Percentiles rank a stretch among this genome's conserved stretches.
phyloP scores from a whole-genome alignment of 2,888 invertebrate genomes.

The Axea sp. region DNA sequence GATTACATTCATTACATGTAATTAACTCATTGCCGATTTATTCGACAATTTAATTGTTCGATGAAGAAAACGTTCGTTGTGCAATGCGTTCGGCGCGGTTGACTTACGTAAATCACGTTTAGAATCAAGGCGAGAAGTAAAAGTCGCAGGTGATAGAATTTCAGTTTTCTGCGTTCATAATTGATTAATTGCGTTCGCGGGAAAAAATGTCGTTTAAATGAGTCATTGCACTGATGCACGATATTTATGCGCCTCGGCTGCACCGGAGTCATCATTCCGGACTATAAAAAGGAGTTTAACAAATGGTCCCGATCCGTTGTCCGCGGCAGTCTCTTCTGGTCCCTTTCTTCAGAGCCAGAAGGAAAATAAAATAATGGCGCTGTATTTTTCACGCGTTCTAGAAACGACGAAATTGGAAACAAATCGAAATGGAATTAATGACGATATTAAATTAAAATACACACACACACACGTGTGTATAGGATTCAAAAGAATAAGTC shows the following conservation, averaged over 20 bases:
- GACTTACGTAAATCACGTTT: conserved; percentile 46
- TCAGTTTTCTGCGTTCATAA: conserved; percentile 3
- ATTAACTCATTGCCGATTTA: conserved; percentile 60
- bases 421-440: too few species aligned
- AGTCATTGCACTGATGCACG: background rate
- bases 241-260: background rate
- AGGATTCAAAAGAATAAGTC: too few species aligned
- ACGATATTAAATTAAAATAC: too few species aligned
- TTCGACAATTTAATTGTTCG: conserved; percentile 61
- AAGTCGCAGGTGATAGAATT: conserved; percentile 23
- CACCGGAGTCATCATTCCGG: conserved; percentile 2
- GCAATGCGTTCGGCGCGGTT: conserved; percentile 26
- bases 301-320: conserved; percentile 23
- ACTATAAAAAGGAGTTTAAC: conserved; percentile 8
- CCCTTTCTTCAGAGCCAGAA: conserved; percentile 1
- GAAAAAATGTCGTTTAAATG: background rate
- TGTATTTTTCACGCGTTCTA: conserved; percentile 14
- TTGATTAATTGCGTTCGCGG: conserved; percentile 5
- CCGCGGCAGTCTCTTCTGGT: conserved; percentile 13
- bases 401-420: background rate
- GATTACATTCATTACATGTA: conserved; percentile 54
- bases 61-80: conserved; percentile 54
- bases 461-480: too few species aligned
- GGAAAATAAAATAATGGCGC: conserved; percentile 19
- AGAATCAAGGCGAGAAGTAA: conserved; percentile 26